Evolutionary conservation across 1,140 invertebrate species (phyloP).

Genomic region (Wasmannia auropunctata): DNA sequence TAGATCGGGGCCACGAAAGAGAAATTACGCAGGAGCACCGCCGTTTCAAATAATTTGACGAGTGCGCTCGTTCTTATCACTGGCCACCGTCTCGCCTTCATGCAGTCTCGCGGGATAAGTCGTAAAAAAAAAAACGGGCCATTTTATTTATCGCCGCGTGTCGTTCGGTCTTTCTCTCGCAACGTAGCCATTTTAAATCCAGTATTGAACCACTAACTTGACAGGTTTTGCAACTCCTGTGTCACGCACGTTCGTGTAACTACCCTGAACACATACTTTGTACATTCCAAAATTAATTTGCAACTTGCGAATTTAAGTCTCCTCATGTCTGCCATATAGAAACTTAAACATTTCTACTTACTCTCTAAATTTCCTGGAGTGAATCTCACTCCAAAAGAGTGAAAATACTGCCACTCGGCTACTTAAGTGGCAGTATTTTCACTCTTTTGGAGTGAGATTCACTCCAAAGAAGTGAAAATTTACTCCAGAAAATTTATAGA

Average conservation of each 20-base stretch:
- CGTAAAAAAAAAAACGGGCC: conserved; percentile 3
- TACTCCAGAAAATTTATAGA: no score
- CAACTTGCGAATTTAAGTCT: neutral
- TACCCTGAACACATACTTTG: neutral
- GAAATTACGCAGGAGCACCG: conserved; percentile 39
- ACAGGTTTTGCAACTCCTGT: conserved; percentile 41
- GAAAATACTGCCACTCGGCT: no score
- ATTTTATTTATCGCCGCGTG: neutral
- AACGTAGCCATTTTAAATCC: neutral
- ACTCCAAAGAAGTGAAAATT: no score
- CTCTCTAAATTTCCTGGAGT: no score
- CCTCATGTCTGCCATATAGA: neutral
- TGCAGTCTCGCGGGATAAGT: neutral
- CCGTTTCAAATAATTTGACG: conserved; percentile 57
- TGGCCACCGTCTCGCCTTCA: neutral
- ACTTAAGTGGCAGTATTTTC: no score
- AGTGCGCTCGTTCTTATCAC: conserved; percentile 47
- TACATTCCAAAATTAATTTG: conserved; percentile 13
- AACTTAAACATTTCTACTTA: neutral
- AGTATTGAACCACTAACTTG: conserved; percentile 12
- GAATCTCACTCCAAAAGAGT: no score
- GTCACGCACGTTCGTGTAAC: neutral
- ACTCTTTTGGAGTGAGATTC: no score
- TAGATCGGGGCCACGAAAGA: conserved; percentile 44
- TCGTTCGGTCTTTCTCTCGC: neutral